Percentiles rank a stretch among this genome's conserved stretches.
phyloP scores from a whole-genome alignment of 2,113 vertebrate species.

The Lynx canadensis region DNA sequence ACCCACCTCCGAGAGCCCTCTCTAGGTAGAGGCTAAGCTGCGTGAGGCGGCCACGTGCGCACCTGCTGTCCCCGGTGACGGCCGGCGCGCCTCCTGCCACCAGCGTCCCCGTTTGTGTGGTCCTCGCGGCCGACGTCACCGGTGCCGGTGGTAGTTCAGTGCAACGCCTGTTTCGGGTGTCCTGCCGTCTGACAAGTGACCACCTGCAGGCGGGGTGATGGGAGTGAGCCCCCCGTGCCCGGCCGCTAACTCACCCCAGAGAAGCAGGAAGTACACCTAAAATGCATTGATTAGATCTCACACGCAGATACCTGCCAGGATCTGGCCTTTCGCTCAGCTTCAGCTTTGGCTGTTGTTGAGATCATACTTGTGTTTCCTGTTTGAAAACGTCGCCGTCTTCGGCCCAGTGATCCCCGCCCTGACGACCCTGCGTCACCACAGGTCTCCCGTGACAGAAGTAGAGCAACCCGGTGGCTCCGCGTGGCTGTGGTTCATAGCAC shows the following conservation, averaged over 20 bases:
- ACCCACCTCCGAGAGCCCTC: not conserved
- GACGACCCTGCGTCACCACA: not conserved
- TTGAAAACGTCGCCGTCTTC: not conserved
- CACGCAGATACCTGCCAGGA: not conserved
- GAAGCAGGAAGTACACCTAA: too few species aligned
- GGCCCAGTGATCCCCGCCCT: not conserved
- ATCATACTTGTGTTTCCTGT: not conserved
- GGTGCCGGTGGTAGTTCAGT: accelerated
- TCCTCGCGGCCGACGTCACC: accelerated
- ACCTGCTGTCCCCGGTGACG: not conserved
- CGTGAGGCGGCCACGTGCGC: accelerated
- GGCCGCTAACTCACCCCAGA: not conserved
- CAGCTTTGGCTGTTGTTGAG: not conserved
- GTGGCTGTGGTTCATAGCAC: not conserved
- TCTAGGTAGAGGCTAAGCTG: not conserved
- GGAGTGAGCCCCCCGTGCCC: accelerated
- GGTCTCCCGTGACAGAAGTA: not conserved
- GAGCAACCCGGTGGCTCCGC: too few species aligned
- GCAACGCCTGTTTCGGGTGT: not conserved
- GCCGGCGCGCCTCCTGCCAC: not conserved
- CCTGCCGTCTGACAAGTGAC: too few species aligned
- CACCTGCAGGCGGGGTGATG: accelerated
- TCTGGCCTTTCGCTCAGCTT: not conserved
- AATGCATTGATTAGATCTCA: too few species aligned
- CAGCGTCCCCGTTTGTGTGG: accelerated